phyloP scores from a whole-genome alignment of 2,113 vertebrate genomes.

The Castor canadensis region DNA sequence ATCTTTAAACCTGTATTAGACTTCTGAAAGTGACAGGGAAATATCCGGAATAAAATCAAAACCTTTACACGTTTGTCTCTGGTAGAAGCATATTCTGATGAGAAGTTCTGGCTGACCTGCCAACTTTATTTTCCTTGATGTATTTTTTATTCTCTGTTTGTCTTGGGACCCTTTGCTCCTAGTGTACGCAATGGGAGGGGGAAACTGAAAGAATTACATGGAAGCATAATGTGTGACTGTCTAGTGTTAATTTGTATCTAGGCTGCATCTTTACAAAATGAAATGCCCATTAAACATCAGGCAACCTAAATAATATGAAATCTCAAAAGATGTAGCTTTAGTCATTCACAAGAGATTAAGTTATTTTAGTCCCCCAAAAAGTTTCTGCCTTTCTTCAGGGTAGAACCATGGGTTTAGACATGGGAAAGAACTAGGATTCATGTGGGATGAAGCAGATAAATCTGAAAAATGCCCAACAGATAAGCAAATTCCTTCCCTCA shows the following conservation, averaged over 20 bases:
- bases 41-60: constrained; percentile 10
- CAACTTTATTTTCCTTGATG: not conserved
- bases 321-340: not conserved
- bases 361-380: not conserved
- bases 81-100: not conserved
- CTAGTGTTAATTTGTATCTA: not conserved
- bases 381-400: not conserved
- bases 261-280: not conserved
- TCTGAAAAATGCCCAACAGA: not conserved
- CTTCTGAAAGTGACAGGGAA: not conserved
- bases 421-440: not conserved
- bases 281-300: not conserved
- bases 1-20: not conserved
- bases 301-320: not conserved
- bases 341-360: not conserved
- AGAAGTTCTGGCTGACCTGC: not conserved
- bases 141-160: not conserved
- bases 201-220: not conserved
- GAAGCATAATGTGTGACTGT: not conserved
- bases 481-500: not conserved
- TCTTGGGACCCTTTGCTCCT: not conserved
- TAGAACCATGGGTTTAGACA: not conserved
- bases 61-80: not conserved
- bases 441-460: not conserved
- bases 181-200: not conserved